These are phyloP conservation scores for Oithona nana DNA, from an alignment of 2,888 invertebrate genomes.

Conservation along the genomic window DNA sequence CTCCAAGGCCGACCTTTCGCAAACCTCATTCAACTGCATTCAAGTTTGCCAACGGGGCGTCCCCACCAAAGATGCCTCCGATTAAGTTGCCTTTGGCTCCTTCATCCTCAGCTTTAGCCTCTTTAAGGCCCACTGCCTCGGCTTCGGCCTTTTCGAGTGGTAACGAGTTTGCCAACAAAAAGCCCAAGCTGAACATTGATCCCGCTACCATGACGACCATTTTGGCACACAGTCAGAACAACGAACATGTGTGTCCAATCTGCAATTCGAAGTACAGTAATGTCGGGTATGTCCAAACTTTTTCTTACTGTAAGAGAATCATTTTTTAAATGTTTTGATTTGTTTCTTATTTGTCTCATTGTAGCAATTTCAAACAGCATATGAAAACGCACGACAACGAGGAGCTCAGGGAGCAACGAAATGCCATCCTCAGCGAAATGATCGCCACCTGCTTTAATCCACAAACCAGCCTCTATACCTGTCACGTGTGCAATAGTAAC, in stretches of 20 bases:
- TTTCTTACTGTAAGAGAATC: too few species aligned
- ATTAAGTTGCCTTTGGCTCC: background rate
- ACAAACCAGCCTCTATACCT: background rate
- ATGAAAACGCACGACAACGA: slow-evolving; percentile 5
- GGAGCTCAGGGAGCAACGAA: background rate
- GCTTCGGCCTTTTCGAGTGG: background rate
- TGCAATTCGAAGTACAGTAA: slow-evolving; percentile 10
- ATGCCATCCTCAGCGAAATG: background rate
- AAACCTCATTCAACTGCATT: background rate
- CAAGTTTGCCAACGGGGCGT: background rate
- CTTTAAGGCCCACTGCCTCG: background rate
- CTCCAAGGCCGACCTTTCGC: background rate
- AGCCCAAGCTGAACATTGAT: background rate
- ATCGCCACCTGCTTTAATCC: slow-evolving; percentile 3
- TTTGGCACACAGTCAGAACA: background rate
- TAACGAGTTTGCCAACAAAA: background rate
- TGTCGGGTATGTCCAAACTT: too few species aligned
- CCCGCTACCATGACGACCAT: background rate
- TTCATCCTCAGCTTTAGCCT: background rate
- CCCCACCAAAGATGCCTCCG: background rate
- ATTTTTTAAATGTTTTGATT: too few species aligned
- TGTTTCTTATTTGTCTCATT: too few species aligned
- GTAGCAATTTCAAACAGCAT: slow-evolving; percentile 15
- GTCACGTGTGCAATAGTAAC: slow-evolving; percentile 15
- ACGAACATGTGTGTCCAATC: slow-evolving; percentile 5